Percentiles rank a stretch among this genome's conserved stretches.
These are phyloP conservation scores for Ferdinandea cuprea DNA, from an alignment of 2,888 invertebrate genomes.

Conservation along the genomic window DNA sequence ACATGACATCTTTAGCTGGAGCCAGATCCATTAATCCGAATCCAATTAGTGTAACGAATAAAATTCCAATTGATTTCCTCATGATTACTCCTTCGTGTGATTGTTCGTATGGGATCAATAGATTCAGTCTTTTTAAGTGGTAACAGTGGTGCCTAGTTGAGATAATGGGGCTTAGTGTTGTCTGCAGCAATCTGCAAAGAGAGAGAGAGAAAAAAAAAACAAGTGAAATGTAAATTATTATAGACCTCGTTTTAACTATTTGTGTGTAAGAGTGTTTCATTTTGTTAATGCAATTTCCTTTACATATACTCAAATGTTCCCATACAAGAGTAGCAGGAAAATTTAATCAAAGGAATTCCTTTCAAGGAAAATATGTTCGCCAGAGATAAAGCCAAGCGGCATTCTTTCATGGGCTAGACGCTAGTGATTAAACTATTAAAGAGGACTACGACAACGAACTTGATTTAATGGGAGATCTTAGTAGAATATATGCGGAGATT, in stretches of 20 bases:
- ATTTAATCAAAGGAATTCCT: constrained; percentile 55
- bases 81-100: constrained; percentile 68
- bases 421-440: constrained; percentile 6
- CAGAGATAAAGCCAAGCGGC: constrained; percentile 1
- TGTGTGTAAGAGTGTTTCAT: constrained; percentile 12
- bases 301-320: constrained; percentile 13
- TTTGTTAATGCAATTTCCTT: neutral
- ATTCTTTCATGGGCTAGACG: constrained; percentile 16
- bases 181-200: constrained; percentile 53
- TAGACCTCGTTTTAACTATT: constrained; percentile 28
- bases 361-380: constrained; percentile 32
- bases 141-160: constrained; percentile 39
- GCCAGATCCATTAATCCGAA: constrained; percentile 77
- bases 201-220: constrained; percentile 14
- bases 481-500: neutral
- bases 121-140: constrained; percentile 59
- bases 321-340: neutral
- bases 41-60: constrained; percentile 79
- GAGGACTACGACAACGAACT: constrained; percentile 9
- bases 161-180: constrained; percentile 43
- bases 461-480: neutral
- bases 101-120: constrained; percentile 46
- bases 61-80: constrained; percentile 77
- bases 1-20: constrained; percentile 78
- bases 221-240: constrained; percentile 39